Base-by-base conservation (phyloP, 2,113 vertebrate genomes). In the Gasterosteus aculeatus region DNA sequence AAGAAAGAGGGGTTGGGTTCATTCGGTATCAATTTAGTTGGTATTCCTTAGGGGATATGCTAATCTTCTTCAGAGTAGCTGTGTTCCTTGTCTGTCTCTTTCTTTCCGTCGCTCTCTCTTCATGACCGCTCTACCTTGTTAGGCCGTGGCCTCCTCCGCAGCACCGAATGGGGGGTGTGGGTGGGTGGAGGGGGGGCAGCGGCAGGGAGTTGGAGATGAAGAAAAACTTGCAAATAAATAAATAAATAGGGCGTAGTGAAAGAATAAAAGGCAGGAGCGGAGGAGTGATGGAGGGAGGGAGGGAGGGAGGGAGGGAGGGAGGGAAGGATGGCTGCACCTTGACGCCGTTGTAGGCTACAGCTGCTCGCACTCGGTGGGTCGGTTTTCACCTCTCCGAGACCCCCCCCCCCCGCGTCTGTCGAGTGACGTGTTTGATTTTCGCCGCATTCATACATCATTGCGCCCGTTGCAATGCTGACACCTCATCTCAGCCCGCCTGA, bases 401-500 rank as follows among this genome's bases (percentile, higher is more conserved):
- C 10, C 89, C 77, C 89, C 95, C 84, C 88, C 19, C 88, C 77
- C 86, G 86, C 83, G 95, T 96, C 97, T 97, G 96, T 97, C 95
- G 97, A 95, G 95, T 96, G 97, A 97, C 95, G 95, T 95, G 96
- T 98, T 98, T 92, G 96, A 98, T 99, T 92, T 54, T 96, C 96
- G 95, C 96, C 89, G 95, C 96, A 97, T 98, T 98, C 97, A 97
- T 98, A 98, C 96, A 98, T 98, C 97, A 98, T 97, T 97, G 97
- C 96, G 95, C 96, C 95, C 96, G 95, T 95, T 96, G 96, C 96
- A 83, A 95, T 95, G 97, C 96, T 98, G 97, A 99, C 97, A 99
- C 96, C 97, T 99, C 97, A 98, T 98, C 98, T 98, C 96, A 96
- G 89, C 78, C 97, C 95, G 95, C 95, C 96, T n/a, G 97, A 96